These are phyloP conservation scores for Phycodurus eques DNA, from an alignment of 2,113 vertebrate genomes.

Conservation along the genomic window DNA sequence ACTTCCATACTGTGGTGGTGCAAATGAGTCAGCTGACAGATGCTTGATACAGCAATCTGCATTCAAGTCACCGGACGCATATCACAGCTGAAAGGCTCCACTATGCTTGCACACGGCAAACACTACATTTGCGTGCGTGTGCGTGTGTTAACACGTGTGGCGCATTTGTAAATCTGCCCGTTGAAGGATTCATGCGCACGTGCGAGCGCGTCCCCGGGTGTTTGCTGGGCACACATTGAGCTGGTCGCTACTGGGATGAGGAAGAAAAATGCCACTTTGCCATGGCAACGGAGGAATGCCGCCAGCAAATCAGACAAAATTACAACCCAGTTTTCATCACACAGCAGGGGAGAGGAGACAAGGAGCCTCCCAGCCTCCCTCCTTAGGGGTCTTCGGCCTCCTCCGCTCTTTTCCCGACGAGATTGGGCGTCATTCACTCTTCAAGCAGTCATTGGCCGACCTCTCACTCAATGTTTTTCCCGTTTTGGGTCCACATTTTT, in stretches of 20 bases:
- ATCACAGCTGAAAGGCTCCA: constrained; percentile 20
- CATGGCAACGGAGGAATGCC: constrained; percentile 65
- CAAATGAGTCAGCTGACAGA: constrained; percentile 55
- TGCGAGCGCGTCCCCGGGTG: constrained; percentile 29
- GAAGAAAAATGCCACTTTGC: constrained; percentile 50
- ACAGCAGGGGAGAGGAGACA: constrained; percentile 49
- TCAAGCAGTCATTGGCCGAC: background rate
- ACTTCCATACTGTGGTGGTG: constrained; percentile 25
- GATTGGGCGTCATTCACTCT: background rate
- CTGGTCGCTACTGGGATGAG: constrained; percentile 58
- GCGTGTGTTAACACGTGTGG: constrained; percentile 7
- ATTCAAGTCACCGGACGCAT: constrained; percentile 39
- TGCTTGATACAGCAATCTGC: constrained; percentile 51
- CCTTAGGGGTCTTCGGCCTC: constrained; percentile 28
- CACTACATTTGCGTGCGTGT: constrained; percentile 18
- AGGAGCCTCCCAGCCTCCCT: constrained; percentile 38
- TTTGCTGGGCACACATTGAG: constrained; percentile 48
- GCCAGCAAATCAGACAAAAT: constrained; percentile 36
- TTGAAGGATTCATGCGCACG: constrained; percentile 10
- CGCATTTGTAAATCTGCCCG: background rate
- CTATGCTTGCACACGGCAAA: constrained; percentile 38
- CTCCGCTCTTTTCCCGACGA: background rate
- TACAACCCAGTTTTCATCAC: constrained; percentile 47
- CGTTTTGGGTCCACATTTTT: background rate
- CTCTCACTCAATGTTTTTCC: background rate